phyloP scores from a whole-genome alignment of 2,113 vertebrate genomes.

The Loxodonta africana region DNA sequence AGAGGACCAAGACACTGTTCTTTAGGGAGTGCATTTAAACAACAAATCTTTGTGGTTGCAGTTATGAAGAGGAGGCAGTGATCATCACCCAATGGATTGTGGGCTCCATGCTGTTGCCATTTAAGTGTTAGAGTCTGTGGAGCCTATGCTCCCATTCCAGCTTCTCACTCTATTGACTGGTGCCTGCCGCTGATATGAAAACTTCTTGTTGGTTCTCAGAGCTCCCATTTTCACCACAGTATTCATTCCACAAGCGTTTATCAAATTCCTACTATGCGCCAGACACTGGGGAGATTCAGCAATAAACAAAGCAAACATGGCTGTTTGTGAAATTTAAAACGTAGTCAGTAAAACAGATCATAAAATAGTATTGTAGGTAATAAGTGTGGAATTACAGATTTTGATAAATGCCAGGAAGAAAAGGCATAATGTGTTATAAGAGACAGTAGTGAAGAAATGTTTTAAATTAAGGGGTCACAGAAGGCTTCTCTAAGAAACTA shows the following conservation, averaged over 20 bases:
- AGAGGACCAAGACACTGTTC: not conserved
- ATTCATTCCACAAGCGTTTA: not conserved
- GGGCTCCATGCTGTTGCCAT: accelerated
- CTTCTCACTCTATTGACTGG: too few species aligned
- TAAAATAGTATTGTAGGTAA: not conserved
- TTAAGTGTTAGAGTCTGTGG: not conserved
- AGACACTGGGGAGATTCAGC: not conserved
- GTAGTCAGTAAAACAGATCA: not conserved
- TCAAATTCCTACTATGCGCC: not conserved
- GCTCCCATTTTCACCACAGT: not conserved
- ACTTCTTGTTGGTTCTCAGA: not conserved
- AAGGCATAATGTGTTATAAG: not conserved
- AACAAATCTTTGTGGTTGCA: not conserved
- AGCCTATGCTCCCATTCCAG: too few species aligned
- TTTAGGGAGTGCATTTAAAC: not conserved
- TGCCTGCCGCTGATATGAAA: not conserved
- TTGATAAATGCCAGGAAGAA: not conserved
- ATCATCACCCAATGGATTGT: accelerated
- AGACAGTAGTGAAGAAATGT: not conserved
- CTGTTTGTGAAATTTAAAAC: not conserved
- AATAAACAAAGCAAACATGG: not conserved
- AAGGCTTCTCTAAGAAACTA: not conserved
- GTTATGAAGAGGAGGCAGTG: not conserved
- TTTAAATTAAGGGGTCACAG: not conserved
- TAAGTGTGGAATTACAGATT: conserved; percentile 19